Evolutionary conservation across 2,888 invertebrate species (phyloP).

Genomic region (Drosophila incognita): DNA sequence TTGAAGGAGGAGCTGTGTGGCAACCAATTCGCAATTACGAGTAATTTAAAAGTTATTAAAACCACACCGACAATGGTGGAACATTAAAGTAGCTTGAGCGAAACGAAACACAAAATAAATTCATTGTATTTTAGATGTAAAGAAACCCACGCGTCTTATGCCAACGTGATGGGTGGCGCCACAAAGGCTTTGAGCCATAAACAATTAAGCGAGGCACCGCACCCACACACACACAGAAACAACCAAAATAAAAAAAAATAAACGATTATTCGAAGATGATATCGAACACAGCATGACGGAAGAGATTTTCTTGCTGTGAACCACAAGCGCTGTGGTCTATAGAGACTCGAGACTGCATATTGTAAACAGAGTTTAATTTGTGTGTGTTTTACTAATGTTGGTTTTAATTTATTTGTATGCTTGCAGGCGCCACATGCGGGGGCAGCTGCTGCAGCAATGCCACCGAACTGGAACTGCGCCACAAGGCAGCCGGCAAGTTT

Average conservation of each 20-base stretch:
- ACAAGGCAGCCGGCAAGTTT: constrained; percentile 86
- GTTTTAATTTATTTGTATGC: not conserved
- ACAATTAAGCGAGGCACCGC: constrained; percentile 64
- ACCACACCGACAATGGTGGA: constrained; percentile 44
- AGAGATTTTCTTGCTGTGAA: not conserved
- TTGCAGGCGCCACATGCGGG: constrained; percentile 84
- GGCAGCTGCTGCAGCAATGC: constrained; percentile 84
- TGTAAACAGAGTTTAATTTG: constrained; percentile 10
- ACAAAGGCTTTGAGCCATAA: constrained; percentile 54
- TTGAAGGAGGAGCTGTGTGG: constrained; percentile 2
- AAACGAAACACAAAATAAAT: constrained; percentile 17
- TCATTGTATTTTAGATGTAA: constrained; percentile 30
- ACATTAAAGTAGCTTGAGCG: constrained; percentile 46
- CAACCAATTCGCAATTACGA: constrained; percentile 65
- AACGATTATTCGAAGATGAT: constrained; percentile 65
- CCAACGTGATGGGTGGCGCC: constrained; percentile 51
- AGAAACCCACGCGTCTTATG: constrained; percentile 51
- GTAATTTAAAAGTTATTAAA: constrained; percentile 77
- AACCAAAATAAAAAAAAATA: not conserved
- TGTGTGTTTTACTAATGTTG: constrained; percentile 9
- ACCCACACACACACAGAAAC: constrained; percentile 40
- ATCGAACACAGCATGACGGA: constrained; percentile 30
- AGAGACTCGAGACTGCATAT: not conserved
- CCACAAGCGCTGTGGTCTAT: not conserved
- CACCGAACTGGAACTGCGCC: constrained; percentile 83